Evolutionary conservation across 2,797 vertebrate genomes (phyloP).

Genomic region (Ceyx erithaca): DNA sequence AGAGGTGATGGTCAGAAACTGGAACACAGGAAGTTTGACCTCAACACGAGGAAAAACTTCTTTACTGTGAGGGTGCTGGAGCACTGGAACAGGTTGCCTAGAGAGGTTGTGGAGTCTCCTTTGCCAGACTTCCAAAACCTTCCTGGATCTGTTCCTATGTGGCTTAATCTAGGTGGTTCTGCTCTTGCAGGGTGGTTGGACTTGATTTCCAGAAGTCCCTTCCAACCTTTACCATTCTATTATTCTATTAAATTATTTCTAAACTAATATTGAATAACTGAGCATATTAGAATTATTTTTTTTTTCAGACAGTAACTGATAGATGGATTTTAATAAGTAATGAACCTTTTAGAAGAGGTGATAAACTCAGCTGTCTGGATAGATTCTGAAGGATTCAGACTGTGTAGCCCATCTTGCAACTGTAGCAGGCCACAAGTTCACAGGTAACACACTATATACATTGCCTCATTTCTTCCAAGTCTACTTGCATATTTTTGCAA

Average conservation of each 20-base stretch:
- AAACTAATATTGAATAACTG: background rate
- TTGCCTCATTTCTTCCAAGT: background rate
- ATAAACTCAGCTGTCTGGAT: background rate
- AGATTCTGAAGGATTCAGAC: background rate
- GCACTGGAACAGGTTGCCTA: too few relatives aligned
- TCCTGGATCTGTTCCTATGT: too few relatives aligned
- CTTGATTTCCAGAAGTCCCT: too few relatives aligned
- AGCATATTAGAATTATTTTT: background rate
- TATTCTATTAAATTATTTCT: background rate
- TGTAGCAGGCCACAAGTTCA: background rate
- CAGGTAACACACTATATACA: background rate
- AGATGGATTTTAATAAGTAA: background rate
- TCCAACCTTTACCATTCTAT: too few relatives aligned
- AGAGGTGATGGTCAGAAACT: too few relatives aligned
- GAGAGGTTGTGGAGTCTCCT: too few relatives aligned
- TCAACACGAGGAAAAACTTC: too few relatives aligned
- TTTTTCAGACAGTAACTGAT: background rate
- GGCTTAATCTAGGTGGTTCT: too few relatives aligned
- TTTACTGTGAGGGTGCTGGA: too few relatives aligned
- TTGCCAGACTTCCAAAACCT: too few relatives aligned
- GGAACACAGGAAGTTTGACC: too few relatives aligned
- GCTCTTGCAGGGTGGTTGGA: too few relatives aligned
- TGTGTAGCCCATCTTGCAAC: rapidly evolving
- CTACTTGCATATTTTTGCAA: background rate
- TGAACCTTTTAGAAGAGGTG: background rate